Conservation (phyloP, 2,797 vertebrate species). For the Betta splendens region DNA sequence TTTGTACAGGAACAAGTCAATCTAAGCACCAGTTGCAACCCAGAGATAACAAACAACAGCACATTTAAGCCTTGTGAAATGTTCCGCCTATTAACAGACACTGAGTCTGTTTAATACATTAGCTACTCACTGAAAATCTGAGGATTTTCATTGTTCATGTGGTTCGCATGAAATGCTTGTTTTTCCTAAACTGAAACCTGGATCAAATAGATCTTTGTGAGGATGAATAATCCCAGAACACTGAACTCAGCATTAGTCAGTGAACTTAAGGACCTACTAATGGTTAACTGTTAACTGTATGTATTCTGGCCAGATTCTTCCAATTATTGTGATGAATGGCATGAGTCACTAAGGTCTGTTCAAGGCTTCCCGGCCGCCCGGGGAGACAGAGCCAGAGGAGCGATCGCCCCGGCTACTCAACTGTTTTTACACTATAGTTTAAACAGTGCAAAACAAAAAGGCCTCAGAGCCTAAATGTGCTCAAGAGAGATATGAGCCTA, state of each 20-base stretch:
- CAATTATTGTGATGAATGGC: conserved; percentile 61
- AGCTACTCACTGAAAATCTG: conserved; percentile 36
- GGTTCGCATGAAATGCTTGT: conserved; percentile 40
- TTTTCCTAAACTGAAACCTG: conserved; percentile 44
- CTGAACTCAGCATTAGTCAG: conserved; percentile 58
- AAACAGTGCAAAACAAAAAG: conserved; percentile 62
- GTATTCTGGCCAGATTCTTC: conserved; percentile 41
- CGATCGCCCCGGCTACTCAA: conserved; percentile 36
- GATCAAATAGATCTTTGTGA: conserved; percentile 36
- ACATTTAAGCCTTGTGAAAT: conserved; percentile 23
- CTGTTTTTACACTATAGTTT: conserved; percentile 62
- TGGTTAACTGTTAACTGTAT: conserved; percentile 28
- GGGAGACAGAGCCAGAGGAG: conserved; percentile 40
- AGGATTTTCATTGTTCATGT: conserved; percentile 50
- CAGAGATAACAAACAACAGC: conserved; percentile 59
- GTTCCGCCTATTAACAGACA: conserved; percentile 40
- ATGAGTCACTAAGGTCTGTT: conserved; percentile 56
- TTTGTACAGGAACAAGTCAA: conserved; percentile 26
- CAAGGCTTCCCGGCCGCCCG: conserved; percentile 46
- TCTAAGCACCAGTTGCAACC: conserved; percentile 9
- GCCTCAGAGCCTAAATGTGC: conserved; percentile 46
- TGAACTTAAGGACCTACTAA: conserved; percentile 24
- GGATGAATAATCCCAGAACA: conserved; percentile 38
- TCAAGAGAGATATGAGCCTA: conserved; percentile 36
- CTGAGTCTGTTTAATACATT: conserved; percentile 37